Base-by-base conservation (phyloP, 2,888 invertebrate species). In the Elegia similella region DNA sequence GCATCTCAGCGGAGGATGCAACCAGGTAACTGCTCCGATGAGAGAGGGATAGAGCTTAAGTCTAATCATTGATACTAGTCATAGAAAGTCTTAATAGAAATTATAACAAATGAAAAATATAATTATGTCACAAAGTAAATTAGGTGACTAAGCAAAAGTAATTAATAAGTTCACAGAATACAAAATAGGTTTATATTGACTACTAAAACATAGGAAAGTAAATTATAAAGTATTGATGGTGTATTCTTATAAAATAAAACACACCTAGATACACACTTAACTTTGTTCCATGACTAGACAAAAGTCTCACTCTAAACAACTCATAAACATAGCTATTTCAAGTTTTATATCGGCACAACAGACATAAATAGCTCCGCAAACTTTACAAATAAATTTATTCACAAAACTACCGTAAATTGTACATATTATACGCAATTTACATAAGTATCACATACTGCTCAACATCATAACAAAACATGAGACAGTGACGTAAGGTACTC, bases 401-500 rank as follows among this genome's bases (percentile, higher is more conserved):
- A 38, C 38, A 12, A 38, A n/a, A 38, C 38, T 12, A 38, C 38
- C 38, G 38, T 8, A 38, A 38, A 38, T 2, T 38, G n/a, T 38
- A 38, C 12, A 12, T 38, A 38, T n/a, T 38, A 10, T 12, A n/a
- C 10, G 38, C 38, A 38, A 38, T 38, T 38, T 38, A 38, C 38
- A 38, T 38, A 38, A 38, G 38, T n/a, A 38, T 38, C 38, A 38
- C 38, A 38, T 38, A 38, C 38, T 38, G 38, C 8, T 38, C 38
- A 38, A 23, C 10, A 46, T 46, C 16, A 46, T 8, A 46, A 17
- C 46, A 46, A 46, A 44, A 46, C 46, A 23, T 46, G 8, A 46
- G 34, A 17, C 17, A 55, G 58, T 64, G 63, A 67, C 64, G 64
- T 64, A 65, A 64, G 62, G 56, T 42, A 44, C 29, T 62, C 58